Evolutionary conservation across 2,113 vertebrate genomes (phyloP), one percentile per base, ranked within the genome.

Genomic region (Leuciscus idus): DNA sequence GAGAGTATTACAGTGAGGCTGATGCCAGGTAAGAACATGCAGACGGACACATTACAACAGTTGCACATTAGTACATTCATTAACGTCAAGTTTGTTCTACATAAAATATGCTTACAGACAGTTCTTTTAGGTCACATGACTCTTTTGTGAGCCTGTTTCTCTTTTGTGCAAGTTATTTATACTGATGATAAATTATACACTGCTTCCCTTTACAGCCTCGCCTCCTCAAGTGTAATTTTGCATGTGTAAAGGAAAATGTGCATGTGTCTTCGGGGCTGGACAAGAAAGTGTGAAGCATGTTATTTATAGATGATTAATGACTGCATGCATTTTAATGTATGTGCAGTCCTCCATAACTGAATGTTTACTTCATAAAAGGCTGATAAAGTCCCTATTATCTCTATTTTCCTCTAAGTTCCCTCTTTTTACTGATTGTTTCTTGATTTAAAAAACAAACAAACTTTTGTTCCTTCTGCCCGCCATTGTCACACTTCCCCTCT

Each of bases 1-100:
- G 97, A 91, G 97, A 98, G 90, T 98, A 98, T 93, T 98, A 98
- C 88, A 98, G 97, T 86, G 97, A 98, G 92, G 97, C 97, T 89
- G 97, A 98, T 92, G 97, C 97, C 93, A 98, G 97, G 97, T 98
- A 95, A 82, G 77, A 82, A 78, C 81, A 81, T 55, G 68, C 81
- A 76, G 72, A 66, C 84, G 73, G 79, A 86, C 89, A 88, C 30
- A 78, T 75, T 81, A 48, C 23, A 64, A 64, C 28, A 76, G 84
- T 57, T 86, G 86, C 81, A 89, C 55, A 93, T 81, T 66, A 48
- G 26, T 23, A 64, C 10, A 30, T 82, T 70, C 46, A 52, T 70
- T 61, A 70, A 19, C 21, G 26, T 68, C 26, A 70, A 33, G 9
- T 21, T 23, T 17, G 26, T 36, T 82, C 17, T 48, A 74, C 23